Conservation (phyloP, 2,888 invertebrate species). For the Ormyrus thymus region DNA sequence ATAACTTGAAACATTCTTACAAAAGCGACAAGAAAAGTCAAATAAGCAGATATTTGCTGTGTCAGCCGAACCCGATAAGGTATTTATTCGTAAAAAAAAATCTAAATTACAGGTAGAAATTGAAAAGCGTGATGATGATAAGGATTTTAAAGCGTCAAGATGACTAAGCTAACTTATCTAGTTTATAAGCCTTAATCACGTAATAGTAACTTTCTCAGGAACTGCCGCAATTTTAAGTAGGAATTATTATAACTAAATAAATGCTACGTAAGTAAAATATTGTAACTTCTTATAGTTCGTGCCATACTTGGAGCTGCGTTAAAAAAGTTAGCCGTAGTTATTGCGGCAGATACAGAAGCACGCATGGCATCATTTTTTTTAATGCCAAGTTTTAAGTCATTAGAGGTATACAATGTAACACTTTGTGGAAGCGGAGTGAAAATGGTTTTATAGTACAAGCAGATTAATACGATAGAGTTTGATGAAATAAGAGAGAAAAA, state of each 20-base stretch:
- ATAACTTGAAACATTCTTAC: neutral
- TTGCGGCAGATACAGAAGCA: constrained; percentile 2
- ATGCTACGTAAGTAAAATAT: neutral
- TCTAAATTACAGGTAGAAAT: constrained; percentile 30
- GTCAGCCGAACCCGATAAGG: constrained; percentile 18
- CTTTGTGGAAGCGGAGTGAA: too few relatives aligned
- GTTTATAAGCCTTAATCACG: neutral
- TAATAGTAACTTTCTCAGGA: too few relatives aligned
- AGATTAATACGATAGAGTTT: neutral
- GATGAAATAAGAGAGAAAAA: constrained; percentile 6
- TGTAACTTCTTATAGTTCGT: neutral
- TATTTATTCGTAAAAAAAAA: neutral
- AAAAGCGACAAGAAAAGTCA: constrained; percentile 4
- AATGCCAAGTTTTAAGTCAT: neutral
- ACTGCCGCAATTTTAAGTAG: too few relatives aligned
- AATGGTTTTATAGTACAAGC: too few relatives aligned
- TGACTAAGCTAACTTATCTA: constrained; percentile 25
- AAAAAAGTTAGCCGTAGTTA: constrained; percentile 18
- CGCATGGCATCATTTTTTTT: neutral
- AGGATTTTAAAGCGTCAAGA: constrained; percentile 22
- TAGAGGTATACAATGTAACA: too few relatives aligned
- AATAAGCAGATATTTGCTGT: constrained; percentile 2
- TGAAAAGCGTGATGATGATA: constrained; percentile 26
- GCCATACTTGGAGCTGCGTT: neutral
- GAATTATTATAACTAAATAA: too few relatives aligned